Evolutionary conservation across 2,888 invertebrate species (phyloP).

Genomic region (Spisula subtruncata): DNA sequence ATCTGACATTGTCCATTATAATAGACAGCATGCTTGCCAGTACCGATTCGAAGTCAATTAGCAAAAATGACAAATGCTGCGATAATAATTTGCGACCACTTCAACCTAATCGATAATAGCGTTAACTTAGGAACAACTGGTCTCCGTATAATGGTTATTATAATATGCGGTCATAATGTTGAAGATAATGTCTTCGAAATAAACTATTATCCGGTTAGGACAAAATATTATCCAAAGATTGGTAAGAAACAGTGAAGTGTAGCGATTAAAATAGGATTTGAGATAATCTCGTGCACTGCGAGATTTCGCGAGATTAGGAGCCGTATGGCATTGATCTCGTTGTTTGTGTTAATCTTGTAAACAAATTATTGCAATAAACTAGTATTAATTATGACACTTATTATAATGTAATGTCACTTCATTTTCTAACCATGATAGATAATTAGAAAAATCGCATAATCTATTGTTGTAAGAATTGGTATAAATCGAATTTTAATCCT

Average conservation of each 20-base stretch:
- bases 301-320: constrained; percentile 47
- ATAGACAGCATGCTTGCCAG: constrained; percentile 25
- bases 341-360: constrained; percentile 60
- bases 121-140: constrained; percentile 4
- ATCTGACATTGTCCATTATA: background rate
- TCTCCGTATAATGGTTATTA: constrained; percentile 25
- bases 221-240: constrained; percentile 43
- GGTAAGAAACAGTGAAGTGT: constrained; percentile 54
- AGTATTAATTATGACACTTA: constrained; percentile 70
- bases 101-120: constrained; percentile 43
- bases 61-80: constrained; percentile 35
- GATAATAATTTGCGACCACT: constrained; percentile 27
- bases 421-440: constrained; percentile 29
- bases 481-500: constrained; percentile 2
- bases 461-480: background rate
- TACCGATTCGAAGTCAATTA: constrained; percentile 55
- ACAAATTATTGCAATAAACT: constrained; percentile 42
- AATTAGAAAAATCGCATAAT: background rate
- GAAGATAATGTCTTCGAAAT: constrained; percentile 45
- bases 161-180: constrained; percentile 42
- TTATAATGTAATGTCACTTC: constrained; percentile 50
- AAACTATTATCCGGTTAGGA: background rate
- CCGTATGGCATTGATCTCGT: constrained; percentile 65
- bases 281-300: constrained; percentile 52
- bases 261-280: constrained; percentile 57